Evolutionary conservation across 23 tunicate species (phyloP).

Genomic region (Pegea sp.): DNA sequence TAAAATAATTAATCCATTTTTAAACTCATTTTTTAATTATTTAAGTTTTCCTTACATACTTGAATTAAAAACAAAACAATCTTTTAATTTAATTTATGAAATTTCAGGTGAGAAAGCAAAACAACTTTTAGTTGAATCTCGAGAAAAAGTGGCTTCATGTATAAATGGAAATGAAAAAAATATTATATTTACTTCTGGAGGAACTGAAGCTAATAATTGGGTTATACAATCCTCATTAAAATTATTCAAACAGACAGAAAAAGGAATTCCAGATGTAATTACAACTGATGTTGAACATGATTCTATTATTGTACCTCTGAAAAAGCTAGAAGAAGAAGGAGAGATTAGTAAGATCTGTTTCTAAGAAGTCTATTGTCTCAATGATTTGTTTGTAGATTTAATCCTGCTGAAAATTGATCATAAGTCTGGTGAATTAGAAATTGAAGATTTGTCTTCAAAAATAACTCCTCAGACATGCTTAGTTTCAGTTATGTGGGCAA

Average conservation of each 20-base stretch:
- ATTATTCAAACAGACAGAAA: not conserved
- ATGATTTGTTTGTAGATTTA: constrained; percentile 17
- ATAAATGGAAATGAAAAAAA: constrained; percentile 20
- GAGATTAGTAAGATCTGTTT: constrained; percentile 6
- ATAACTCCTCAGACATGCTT: constrained; percentile 51
- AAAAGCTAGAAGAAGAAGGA: constrained; percentile 11
- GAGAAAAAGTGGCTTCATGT: constrained; percentile 30
- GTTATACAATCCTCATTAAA: constrained; percentile 17
- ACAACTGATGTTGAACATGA: constrained; percentile 82
- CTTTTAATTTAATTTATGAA: too few relatives aligned
- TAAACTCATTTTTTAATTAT: too few relatives aligned
- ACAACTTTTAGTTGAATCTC: constrained; percentile 28
- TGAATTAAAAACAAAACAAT: not conserved
- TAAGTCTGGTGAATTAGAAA: constrained; percentile 8
- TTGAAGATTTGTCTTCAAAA: constrained; percentile 13
- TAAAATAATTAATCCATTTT: not conserved
- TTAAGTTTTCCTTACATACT: not conserved
- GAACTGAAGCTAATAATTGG: constrained; percentile 95
- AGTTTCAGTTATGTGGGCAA: constrained; percentile 87
- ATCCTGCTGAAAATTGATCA: constrained; percentile 21
- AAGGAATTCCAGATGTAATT: constrained; percentile 35
- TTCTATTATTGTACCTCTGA: constrained; percentile 47
- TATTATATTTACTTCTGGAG: constrained; percentile 93
- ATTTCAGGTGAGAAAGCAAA: constrained; percentile 33
- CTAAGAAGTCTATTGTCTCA: not conserved